Percentiles rank a stretch among this genome's conserved stretches.
Evolutionary conservation across 2,888 invertebrate genomes (phyloP).

Genomic region (Orthonevra nobilis): DNA sequence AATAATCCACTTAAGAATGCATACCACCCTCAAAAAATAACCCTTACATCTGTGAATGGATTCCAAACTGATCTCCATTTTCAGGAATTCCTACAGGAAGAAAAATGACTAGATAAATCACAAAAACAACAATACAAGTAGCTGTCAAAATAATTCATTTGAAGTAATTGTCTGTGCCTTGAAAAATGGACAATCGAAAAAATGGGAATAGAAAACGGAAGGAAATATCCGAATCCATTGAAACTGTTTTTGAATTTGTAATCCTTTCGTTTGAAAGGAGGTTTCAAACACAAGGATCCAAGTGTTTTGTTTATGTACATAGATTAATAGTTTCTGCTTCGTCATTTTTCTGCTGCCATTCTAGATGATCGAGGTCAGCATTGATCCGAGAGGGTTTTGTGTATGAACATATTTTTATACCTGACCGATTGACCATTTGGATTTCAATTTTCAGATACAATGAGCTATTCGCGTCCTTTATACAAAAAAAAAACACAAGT

Average conservation of each 20-base stretch:
- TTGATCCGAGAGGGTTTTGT: neutral
- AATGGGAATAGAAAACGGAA: slow-evolving; percentile 38
- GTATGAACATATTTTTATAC: neutral
- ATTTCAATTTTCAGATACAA: neutral
- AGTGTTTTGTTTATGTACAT: slow-evolving; percentile 49
- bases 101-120: slow-evolving; percentile 42
- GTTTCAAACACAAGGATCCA: neutral
- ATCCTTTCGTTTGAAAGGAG: slow-evolving; percentile 50
- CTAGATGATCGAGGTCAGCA: neutral
- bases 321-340: slow-evolving; percentile 39
- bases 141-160: slow-evolving; percentile 62
- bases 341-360: slow-evolving; percentile 38
- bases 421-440: neutral
- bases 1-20: slow-evolving; percentile 67
- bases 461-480: neutral
- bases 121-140: slow-evolving; percentile 30
- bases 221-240: slow-evolving; percentile 30
- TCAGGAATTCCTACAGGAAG: slow-evolving; percentile 2
- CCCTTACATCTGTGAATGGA: slow-evolving; percentile 49
- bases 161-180: slow-evolving; percentile 38
- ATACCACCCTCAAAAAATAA: slow-evolving; percentile 59
- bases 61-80: neutral
- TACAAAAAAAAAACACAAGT: neutral
- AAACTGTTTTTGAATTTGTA: slow-evolving; percentile 6
- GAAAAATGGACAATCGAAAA: slow-evolving; percentile 40